Evolutionary conservation across 1,140 invertebrate species (phyloP).

Genomic region (Coboldia fuscipes): DNA sequence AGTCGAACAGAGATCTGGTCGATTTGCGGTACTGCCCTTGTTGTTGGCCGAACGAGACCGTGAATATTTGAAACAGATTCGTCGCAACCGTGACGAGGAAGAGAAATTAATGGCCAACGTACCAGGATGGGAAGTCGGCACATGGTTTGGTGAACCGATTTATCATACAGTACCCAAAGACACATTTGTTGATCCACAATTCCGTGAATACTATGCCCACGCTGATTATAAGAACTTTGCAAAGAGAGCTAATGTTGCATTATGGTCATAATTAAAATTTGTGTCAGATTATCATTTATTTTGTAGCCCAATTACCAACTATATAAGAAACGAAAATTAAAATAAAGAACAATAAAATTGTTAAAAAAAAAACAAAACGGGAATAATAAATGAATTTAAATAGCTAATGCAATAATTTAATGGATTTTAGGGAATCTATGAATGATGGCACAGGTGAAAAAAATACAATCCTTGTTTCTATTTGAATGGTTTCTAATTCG

Average conservation of each 20-base stretch:
- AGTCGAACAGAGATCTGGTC: slow-evolving; percentile 51
- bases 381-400: too few species aligned
- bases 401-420: too few species aligned
- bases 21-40: slow-evolving; percentile 50
- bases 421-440: too few species aligned
- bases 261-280: slow-evolving; percentile 33
- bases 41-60: slow-evolving; percentile 62
- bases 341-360: too few species aligned
- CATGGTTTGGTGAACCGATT: slow-evolving; percentile 60
- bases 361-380: too few species aligned
- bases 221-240: slow-evolving; percentile 24
- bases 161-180: slow-evolving; percentile 36
- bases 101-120: slow-evolving; percentile 69
- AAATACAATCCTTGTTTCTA: too few species aligned
- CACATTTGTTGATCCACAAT: slow-evolving; percentile 32
- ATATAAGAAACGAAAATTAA: too few species aligned
- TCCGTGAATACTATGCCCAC: slow-evolving; percentile 51
- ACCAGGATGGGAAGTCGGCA: slow-evolving; percentile 74
- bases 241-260: slow-evolving; percentile 26
- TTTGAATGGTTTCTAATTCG: too few species aligned
- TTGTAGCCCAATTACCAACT: too few species aligned
- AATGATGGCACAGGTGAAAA: too few species aligned
- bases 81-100: slow-evolving; percentile 64
- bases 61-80: slow-evolving; percentile 56
- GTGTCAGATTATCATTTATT: too few species aligned